phyloP scores from a whole-genome alignment of 2,888 invertebrate genomes.

The Megalurothrips usitatus region DNA sequence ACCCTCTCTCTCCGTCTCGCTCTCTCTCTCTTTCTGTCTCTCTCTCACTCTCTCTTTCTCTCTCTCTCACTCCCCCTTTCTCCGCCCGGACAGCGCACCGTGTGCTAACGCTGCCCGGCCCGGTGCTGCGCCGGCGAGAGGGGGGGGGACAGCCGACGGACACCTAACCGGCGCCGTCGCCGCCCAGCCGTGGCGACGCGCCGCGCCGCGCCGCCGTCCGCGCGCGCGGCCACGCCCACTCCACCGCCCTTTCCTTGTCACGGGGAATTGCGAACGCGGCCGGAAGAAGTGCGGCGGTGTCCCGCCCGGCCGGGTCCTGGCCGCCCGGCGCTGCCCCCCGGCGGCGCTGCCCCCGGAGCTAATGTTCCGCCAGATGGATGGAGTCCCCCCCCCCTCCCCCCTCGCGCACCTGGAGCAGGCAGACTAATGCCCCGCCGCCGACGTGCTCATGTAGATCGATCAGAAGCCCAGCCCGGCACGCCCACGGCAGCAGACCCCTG shows the following conservation, averaged over 20 bases:
- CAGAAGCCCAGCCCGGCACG: no score
- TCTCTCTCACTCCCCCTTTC: no score
- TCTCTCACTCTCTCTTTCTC: no score
- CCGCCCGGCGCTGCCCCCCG: neutral
- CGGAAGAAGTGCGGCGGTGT: neutral
- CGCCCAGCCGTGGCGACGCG: no score
- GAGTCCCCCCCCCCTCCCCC: neutral
- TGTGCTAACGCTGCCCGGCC: neutral
- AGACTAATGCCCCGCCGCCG: neutral
- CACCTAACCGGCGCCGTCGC: no score
- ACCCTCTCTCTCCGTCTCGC: neutral
- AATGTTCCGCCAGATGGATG: constrained; percentile 24
- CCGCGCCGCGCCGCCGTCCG: no score
- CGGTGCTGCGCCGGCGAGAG: neutral
- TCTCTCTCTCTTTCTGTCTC: no score
- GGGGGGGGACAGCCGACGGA: neutral
- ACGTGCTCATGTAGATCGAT: neutral
- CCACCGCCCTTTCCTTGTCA: constrained; percentile 23
- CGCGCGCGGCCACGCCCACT: constrained; percentile 27
- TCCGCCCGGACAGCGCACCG: neutral
- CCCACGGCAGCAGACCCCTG: no score
- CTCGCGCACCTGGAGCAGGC: neutral
- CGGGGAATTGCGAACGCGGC: constrained; percentile 15
- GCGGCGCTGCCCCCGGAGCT: neutral
- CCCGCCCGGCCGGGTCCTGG: neutral